Conservation (phyloP, 2,888 invertebrate species). For the Hydroisotoma schaefferi region DNA sequence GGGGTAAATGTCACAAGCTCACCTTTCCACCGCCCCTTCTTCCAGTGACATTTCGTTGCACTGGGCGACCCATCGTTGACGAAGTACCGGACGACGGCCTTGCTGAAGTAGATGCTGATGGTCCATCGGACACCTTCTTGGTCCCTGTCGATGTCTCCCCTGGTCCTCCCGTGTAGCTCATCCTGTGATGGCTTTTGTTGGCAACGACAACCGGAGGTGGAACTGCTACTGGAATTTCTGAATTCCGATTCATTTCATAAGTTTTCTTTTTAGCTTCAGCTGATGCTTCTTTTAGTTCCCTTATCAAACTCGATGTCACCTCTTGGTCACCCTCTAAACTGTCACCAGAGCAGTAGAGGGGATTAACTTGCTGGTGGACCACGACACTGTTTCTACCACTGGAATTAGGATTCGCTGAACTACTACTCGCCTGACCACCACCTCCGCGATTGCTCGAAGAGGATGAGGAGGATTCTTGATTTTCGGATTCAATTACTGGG, state of each 20-base stretch:
- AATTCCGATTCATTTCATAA: conserved; percentile 13
- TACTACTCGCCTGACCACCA: background rate
- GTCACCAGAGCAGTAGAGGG: background rate
- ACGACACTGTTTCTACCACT: background rate
- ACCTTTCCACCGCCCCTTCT: conserved; percentile 14
- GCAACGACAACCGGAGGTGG: background rate
- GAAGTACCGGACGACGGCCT: conserved; percentile 25
- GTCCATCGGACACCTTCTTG: conserved; percentile 24
- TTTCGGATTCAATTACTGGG: background rate
- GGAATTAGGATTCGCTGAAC: background rate
- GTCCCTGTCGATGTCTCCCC: conserved; percentile 20
- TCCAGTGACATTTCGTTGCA: conserved; percentile 4
- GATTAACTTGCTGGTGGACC: background rate
- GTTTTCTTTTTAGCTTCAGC: conserved; percentile 2
- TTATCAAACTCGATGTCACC: background rate
- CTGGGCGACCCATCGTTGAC: conserved; percentile 10
- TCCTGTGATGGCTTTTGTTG: conserved; percentile 8
- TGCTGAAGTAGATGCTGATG: conserved; percentile 24
- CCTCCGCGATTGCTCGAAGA: too few relatives aligned
- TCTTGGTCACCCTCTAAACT: background rate
- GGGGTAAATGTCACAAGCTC: conserved; percentile 5
- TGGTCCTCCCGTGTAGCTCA: conserved; percentile 11
- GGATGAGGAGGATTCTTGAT: too few relatives aligned
- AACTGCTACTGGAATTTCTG: background rate
- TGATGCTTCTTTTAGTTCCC: background rate